Conservation (phyloP, 1,140 invertebrate genomes). For the Trachymyrmex cornetzi region DNA sequence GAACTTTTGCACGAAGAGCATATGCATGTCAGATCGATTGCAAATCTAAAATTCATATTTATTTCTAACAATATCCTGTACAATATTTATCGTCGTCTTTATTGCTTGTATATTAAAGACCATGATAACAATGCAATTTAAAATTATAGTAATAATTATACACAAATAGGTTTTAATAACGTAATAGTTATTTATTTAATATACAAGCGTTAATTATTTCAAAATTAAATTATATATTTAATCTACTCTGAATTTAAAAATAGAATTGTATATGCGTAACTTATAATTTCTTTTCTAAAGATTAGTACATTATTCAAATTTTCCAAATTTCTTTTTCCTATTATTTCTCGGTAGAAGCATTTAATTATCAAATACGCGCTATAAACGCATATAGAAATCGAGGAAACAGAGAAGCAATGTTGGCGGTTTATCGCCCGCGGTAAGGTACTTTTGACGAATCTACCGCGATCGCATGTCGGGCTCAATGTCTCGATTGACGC, state of each 20-base stretch:
- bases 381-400: background rate
- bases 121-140: background rate
- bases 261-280: too few relatives aligned
- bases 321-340: background rate
- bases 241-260: background rate
- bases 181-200: constrained; percentile 9
- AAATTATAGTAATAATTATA: constrained; percentile 4
- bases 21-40: background rate
- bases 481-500: constrained; percentile 83
- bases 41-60: background rate
- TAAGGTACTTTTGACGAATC: constrained; percentile 70
- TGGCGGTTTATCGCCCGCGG: constrained; percentile 30
- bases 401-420: constrained; percentile 17
- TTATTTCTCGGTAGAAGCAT: background rate
- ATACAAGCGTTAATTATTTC: background rate
- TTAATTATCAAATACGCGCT: background rate
- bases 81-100: background rate
- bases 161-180: background rate
- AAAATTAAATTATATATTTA: constrained; percentile 4
- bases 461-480: constrained; percentile 78
- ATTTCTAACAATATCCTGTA: background rate
- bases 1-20: background rate
- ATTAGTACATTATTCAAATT: background rate
- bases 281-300: background rate
- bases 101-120: background rate